Percentiles rank a stretch among this genome's conserved stretches.
These are phyloP conservation scores for Tokudaia tokunoshimensis DNA, from an alignment of 2,797 vertebrate genomes.

Conservation along the genomic window DNA sequence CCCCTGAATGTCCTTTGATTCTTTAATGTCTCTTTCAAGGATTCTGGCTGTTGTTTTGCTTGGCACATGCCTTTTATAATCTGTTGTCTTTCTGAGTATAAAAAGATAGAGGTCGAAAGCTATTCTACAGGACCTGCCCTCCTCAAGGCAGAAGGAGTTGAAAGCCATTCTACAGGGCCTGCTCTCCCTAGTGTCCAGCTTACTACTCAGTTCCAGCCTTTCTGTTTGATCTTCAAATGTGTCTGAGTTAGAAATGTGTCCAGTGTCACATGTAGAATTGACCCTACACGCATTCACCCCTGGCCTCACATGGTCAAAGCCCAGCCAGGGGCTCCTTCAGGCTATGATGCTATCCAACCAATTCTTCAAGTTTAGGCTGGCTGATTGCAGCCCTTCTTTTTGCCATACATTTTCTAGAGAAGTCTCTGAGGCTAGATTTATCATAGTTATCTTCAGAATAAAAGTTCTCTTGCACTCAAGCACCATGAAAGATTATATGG, in stretches of 20 bases:
- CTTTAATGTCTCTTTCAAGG: conserved; percentile 42
- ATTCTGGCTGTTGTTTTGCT: conserved; percentile 42
- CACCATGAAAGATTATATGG: neutral
- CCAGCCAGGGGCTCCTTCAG: neutral
- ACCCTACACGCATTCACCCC: neutral
- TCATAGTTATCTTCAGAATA: neutral
- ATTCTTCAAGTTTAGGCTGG: neutral
- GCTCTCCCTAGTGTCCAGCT: neutral
- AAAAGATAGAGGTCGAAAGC: conserved; percentile 24
- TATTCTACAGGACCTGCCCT: neutral
- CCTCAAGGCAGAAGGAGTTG: neutral
- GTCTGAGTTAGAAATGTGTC: neutral
- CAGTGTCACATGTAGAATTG: neutral
- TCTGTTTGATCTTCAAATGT: neutral
- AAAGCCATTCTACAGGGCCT: neutral
- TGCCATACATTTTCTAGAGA: neutral
- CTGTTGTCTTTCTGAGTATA: conserved; percentile 52
- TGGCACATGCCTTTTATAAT: conserved; percentile 36
- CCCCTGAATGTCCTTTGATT: conserved; percentile 53
- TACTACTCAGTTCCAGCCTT: neutral
- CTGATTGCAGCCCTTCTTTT: neutral
- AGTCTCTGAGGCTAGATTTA: neutral
- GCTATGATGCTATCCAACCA: neutral
- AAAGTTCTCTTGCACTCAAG: neutral
- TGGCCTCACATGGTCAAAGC: neutral